Conservation (phyloP, 2,113 vertebrate genomes). For the Gracilinanus agilis region DNA sequence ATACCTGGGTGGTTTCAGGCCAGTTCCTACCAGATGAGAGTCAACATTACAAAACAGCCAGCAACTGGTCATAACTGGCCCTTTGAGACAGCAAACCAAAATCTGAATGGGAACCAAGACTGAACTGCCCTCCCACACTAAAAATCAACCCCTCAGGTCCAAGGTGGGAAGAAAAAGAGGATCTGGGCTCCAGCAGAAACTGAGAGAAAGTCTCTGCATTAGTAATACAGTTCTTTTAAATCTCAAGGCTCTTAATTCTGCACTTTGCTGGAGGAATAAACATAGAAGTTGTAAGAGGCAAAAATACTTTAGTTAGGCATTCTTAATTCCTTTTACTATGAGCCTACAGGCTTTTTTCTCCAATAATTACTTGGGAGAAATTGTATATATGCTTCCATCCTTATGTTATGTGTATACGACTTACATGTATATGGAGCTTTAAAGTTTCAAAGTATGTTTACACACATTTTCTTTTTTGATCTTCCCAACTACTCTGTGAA, state of each 20-base stretch:
- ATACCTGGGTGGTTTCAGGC: slow-evolving; percentile 3
- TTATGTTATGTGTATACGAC: too few relatives aligned
- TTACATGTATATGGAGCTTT: too few relatives aligned
- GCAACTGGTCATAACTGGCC: background rate
- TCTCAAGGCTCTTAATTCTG: background rate
- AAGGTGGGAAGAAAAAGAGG: background rate
- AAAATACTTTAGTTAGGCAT: background rate
- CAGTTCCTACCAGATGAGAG: slow-evolving; percentile 22
- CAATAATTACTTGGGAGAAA: slow-evolving; percentile 20
- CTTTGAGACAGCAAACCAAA: slow-evolving; percentile 17
- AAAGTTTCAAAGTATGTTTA: background rate
- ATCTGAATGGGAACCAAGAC: background rate
- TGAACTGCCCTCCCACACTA: background rate
- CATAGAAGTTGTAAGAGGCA: background rate
- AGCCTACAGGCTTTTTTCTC: slow-evolving; percentile 6
- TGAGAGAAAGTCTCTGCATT: background rate
- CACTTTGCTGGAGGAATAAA: background rate
- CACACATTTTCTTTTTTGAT: background rate
- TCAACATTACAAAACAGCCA: background rate
- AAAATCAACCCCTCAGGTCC: background rate
- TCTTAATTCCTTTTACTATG: slow-evolving; percentile 42
- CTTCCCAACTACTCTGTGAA: background rate
- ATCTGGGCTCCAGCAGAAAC: too few relatives aligned
- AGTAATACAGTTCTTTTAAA: background rate
- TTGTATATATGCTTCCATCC: background rate